Conservation (phyloP, 1,140 invertebrate species). For the Listronotus oregonensis region DNA sequence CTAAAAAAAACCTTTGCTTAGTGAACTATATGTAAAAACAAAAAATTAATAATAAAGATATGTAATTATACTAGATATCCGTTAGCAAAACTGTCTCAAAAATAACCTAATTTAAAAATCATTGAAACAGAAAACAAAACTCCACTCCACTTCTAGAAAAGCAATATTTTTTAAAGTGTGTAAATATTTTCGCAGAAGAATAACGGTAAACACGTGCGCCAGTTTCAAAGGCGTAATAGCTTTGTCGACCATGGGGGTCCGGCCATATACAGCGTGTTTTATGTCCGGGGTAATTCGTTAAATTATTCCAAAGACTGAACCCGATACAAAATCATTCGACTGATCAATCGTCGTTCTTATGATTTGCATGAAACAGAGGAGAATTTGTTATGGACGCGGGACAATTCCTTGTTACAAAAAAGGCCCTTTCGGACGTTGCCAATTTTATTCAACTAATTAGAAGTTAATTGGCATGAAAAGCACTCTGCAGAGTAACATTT, state of each 20-base stretch:
- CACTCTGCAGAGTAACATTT: slow-evolving; percentile 5
- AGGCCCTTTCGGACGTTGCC: slow-evolving; percentile 1
- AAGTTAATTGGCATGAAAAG: slow-evolving; percentile 25
- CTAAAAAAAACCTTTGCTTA: too few relatives aligned
- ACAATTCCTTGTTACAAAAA: slow-evolving; percentile 10
- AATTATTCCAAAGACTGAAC: slow-evolving; percentile 35
- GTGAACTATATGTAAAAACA: too few relatives aligned
- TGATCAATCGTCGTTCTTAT: slow-evolving; percentile 26
- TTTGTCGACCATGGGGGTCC: slow-evolving; percentile 14
- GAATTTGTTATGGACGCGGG: slow-evolving; percentile 18
- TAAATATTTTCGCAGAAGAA: too few relatives aligned
- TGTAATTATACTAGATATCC: too few relatives aligned
- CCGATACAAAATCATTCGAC: slow-evolving; percentile 24
- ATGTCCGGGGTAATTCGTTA: slow-evolving; percentile 23
- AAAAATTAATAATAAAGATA: too few relatives aligned
- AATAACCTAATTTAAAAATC: too few relatives aligned
- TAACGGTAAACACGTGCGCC: not conserved
- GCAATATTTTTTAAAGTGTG: too few relatives aligned
- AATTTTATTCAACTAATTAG: slow-evolving; percentile 2
- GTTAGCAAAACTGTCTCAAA: too few relatives aligned
- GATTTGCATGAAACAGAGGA: slow-evolving; percentile 29
- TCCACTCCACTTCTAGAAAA: too few relatives aligned
- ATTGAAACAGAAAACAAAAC: too few relatives aligned
- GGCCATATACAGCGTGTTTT: slow-evolving; percentile 19
- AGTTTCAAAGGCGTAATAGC: slow-evolving; percentile 1